Conservation (phyloP, 2,113 vertebrate species). For the Maccullochella peelii region DNA sequence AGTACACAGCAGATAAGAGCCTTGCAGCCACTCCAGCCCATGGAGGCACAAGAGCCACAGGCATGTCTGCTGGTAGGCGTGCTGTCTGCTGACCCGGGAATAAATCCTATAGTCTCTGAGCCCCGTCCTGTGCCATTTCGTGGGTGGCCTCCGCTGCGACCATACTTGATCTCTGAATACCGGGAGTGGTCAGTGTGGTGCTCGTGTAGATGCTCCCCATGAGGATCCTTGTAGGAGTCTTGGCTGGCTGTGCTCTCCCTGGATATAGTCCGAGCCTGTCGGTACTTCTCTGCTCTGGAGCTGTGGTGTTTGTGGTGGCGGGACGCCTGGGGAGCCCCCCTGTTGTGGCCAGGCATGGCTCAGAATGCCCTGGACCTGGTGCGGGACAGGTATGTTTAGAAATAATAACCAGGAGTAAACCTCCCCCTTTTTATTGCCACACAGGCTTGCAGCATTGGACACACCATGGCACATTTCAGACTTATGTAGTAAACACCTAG, state of each 20-base stretch:
- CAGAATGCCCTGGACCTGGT: constrained; percentile 78
- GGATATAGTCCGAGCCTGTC: constrained; percentile 71
- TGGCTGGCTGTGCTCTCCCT: constrained; percentile 81
- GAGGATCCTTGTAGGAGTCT: constrained; percentile 82
- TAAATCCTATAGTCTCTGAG: constrained; percentile 90
- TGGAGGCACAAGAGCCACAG: constrained; percentile 88
- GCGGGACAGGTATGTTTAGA: constrained; percentile 10
- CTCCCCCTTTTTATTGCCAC: background rate
- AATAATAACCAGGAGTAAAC: constrained; percentile 14
- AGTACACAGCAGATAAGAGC: constrained; percentile 83
- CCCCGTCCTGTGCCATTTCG: constrained; percentile 83
- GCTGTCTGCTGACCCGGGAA: constrained; percentile 89
- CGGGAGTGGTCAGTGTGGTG: constrained; percentile 68
- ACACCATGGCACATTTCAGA: background rate
- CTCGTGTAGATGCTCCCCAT: constrained; percentile 64
- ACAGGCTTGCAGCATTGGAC: constrained; percentile 2
- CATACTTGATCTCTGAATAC: constrained; percentile 72
- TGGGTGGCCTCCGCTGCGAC: constrained; percentile 79
- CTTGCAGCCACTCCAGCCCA: constrained; percentile 86
- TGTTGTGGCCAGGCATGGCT: constrained; percentile 91
- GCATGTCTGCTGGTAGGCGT: constrained; percentile 70
- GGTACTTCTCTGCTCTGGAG: constrained; percentile 81
- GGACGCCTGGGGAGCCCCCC: constrained; percentile 74
- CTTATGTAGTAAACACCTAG: background rate
- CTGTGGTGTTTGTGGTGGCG: constrained; percentile 72